Conservation (phyloP, 2,797 vertebrate species). For the Characodon lateralis region DNA sequence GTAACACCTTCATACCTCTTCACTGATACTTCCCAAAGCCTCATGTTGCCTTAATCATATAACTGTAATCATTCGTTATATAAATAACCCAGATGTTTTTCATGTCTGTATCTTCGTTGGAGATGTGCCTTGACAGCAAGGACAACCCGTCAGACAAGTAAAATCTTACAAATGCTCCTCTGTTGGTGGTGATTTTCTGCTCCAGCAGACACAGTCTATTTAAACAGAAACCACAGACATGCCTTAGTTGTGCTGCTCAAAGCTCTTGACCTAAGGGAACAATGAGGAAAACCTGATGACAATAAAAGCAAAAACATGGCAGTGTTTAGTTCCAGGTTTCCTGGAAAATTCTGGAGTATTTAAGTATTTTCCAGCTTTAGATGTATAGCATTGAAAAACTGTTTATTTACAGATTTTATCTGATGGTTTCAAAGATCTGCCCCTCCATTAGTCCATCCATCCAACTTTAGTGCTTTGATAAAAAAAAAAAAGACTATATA, state of each 20-base stretch:
- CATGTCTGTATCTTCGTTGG: no score
- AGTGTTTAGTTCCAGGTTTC: no score
- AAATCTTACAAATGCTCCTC: conserved; percentile 39
- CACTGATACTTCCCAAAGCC: neutral
- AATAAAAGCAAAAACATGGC: neutral
- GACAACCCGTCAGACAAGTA: conserved; percentile 25
- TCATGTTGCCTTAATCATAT: conserved; percentile 2
- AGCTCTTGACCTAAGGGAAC: no score
- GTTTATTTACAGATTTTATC: no score
- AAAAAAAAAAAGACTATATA: neutral
- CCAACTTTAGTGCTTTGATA: neutral
- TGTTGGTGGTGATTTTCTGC: conserved; percentile 20
- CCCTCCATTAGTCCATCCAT: neutral
- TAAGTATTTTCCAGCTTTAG: no score
- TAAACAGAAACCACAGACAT: conserved; percentile 13
- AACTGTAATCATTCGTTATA: neutral
- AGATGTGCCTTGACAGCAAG: conserved; percentile 13
- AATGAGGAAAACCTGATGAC: neutral
- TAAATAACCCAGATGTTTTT: neutral
- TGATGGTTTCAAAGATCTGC: no score
- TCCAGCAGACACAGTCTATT: conserved; percentile 25
- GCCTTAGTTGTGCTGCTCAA: neutral
- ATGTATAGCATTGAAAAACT: no score
- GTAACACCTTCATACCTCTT: neutral
- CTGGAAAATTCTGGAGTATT: no score